phyloP scores from a whole-genome alignment of 2,888 invertebrate species.

The Anarsia innoxiella region DNA sequence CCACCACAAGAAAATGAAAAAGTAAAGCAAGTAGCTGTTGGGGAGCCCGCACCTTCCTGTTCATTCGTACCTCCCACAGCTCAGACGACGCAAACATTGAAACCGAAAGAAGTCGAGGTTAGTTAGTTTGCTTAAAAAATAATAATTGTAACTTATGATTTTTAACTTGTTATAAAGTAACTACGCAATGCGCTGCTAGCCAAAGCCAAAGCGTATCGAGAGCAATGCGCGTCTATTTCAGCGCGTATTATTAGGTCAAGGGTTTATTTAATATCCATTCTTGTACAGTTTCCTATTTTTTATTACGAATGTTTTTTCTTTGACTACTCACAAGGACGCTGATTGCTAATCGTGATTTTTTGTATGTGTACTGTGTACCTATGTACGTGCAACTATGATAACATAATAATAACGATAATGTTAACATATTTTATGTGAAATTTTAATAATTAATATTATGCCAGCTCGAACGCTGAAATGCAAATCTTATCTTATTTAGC shows the following conservation, averaged over 20 bases:
- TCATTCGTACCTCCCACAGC: constrained; percentile 41
- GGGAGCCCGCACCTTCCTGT: constrained; percentile 57
- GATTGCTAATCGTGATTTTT: no score
- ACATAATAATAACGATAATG: no score
- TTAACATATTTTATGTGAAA: no score
- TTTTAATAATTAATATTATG: no score
- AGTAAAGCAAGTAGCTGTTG: constrained; percentile 20
- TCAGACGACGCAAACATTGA: constrained; percentile 38
- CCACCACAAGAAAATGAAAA: constrained; percentile 27
- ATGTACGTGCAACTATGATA: no score
- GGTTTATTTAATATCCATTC: constrained; percentile 39
- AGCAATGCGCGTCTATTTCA: constrained; percentile 67
- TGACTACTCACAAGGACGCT: no score
- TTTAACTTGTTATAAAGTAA: constrained; percentile 11
- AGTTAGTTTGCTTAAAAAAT: constrained; percentile 25
- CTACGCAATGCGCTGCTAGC: constrained; percentile 50
- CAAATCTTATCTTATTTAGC: no score
- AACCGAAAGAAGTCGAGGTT: constrained; percentile 70
- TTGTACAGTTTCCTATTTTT: neutral
- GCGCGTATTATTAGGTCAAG: constrained; percentile 66
- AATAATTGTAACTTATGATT: neutral
- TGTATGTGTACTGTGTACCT: no score
- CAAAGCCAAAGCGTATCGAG: constrained; percentile 49
- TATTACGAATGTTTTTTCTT: no score
- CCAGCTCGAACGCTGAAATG: no score